Evolutionary conservation across 2,888 invertebrate genomes (phyloP), one percentile per base, ranked within the genome.

Genomic region (Xylocampa areola): DNA sequence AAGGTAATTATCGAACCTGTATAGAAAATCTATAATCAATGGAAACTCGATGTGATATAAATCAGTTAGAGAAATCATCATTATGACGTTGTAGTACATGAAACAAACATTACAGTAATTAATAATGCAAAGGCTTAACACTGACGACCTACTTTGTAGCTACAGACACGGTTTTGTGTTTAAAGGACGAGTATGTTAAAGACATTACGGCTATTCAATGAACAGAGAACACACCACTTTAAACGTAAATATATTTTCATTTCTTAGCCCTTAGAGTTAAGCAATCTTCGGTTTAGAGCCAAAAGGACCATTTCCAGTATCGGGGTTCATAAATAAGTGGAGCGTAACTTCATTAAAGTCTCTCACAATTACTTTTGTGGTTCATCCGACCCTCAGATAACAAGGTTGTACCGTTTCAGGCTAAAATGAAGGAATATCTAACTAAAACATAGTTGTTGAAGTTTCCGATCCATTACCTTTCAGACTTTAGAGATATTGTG

Each of bases 161-260:
- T 32, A 13, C n/a, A 30, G 21, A 21, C 33, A 65, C 10, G n/a
- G 33, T 40, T n/a, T n/a, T 65, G 32, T 63, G 37, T 55, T 35
- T 25, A 40, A 60, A 43, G 43, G 33, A 64, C 43, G 25, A 33
- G 44, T 25, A 30, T 58, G 36, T 41, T 58, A 23, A 43, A 41
- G 37, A 66, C 23, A 58, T 61, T 61, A 66, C 17, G 10, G 39
- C 27, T 62, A 29, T 66, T 66, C 59, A 48, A 37, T 62, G 67
- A 62, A 66, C 67, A 48, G 41, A 58, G 48, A 10, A 14, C 41
- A 41, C 10, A 27, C 27, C 48, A 17, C 27, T 40, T 66, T 17
- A 58, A 37, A 59, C 36, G 17, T 48, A 47, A 66, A 66, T 57
- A 55, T 4, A 58, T 61, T 66, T 66, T 32, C 30, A 58, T 59